Evolutionary conservation across 2,888 invertebrate species (phyloP).

Genomic region (Lithophane ornitopus): DNA sequence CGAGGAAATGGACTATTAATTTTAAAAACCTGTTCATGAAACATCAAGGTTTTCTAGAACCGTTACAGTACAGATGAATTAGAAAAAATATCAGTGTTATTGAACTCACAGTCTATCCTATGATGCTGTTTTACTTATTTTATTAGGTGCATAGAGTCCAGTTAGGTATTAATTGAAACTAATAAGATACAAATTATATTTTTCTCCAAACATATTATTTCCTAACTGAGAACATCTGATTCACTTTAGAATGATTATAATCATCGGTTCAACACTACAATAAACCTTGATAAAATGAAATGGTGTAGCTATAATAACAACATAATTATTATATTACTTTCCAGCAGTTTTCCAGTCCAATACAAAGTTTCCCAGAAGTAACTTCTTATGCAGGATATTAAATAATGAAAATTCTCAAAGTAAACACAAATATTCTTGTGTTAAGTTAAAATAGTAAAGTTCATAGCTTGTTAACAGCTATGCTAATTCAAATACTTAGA

Average conservation of each 20-base stretch:
- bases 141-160: not conserved
- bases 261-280: not conserved
- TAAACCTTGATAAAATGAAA: not conserved
- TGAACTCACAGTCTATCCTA: constrained; percentile 24
- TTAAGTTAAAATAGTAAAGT: not conserved
- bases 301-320: not conserved
- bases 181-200: not conserved
- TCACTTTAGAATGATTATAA: not conserved
- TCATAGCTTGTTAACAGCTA: not conserved
- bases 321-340: not conserved
- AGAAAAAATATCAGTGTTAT: constrained; percentile 17
- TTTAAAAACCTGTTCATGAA: not conserved
- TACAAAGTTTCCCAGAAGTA: not conserved
- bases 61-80: not conserved
- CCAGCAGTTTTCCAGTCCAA: not conserved
- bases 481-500: not conserved
- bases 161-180: not conserved
- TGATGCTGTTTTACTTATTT: not conserved
- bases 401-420: not conserved
- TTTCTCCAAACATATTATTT: not conserved
- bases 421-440: not conserved
- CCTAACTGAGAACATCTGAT: no score
- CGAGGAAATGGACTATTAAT: not conserved
- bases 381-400: not conserved
- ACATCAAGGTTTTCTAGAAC: not conserved